phyloP scores from a whole-genome alignment of 2,113 vertebrate species.

The Aleadryas rufinucha region DNA sequence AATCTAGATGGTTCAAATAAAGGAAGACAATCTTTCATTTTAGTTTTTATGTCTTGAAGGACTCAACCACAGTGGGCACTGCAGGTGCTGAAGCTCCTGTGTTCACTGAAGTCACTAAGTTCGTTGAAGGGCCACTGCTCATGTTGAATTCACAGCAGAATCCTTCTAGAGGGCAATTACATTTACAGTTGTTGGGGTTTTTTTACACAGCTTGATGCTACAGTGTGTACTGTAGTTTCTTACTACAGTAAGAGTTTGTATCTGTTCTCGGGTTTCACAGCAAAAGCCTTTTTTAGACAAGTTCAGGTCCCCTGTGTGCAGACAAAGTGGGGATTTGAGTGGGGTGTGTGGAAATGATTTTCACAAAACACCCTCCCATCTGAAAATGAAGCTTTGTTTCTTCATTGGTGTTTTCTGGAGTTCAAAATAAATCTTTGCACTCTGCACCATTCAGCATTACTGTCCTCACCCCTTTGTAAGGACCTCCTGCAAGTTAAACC shows the following conservation, averaged over 20 bases:
- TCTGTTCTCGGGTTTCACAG: neutral
- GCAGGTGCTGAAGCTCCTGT: neutral
- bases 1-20: neutral
- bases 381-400: neutral
- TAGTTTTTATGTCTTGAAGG: slow-evolving; percentile 11
- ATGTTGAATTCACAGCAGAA: neutral
- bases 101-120: neutral
- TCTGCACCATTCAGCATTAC: neutral
- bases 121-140: neutral
- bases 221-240: neutral
- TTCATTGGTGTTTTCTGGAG: neutral
- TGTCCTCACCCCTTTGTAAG: neutral
- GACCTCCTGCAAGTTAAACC: neutral
- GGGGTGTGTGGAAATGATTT: neutral
- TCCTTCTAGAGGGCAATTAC: slow-evolving; percentile 8
- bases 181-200: neutral
- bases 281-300: neutral
- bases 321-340: neutral
- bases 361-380: neutral
- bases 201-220: neutral
- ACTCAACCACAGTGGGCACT: neutral
- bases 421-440: neutral
- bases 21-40: neutral
- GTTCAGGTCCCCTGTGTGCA: neutral
- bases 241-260: neutral